Base-by-base conservation (phyloP, 2,888 invertebrate genomes). In the Spodoptera littoralis region DNA sequence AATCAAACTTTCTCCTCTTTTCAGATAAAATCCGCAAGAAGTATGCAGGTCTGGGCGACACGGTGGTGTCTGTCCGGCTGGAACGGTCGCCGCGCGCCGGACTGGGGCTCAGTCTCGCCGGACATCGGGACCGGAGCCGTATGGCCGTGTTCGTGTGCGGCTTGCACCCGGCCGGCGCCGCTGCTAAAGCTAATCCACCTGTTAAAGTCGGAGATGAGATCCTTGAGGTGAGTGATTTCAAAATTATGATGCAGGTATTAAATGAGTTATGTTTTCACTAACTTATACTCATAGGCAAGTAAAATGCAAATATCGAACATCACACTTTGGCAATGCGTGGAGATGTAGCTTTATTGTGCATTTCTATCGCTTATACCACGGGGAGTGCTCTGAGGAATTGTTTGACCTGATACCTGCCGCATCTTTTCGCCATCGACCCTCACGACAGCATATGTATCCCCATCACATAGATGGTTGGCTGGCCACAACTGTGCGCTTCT, bases 61-160 rank as follows among this genome's bases (percentile, higher is more conserved):
- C 93, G 57, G 96, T 97, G 65, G 92, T 97, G 54, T 95, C 97
- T 86, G 96, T 98, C 51, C 97, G 97, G 75, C 90, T 99, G 80
- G 96, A 97, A 84, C 96, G 98, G 58, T 96, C 97, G 41, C 95
- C 96, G 30, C 96, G 96, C 64, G 97, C 97, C 0, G 97, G 97
- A 0, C 95, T 99, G 59, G 99, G 99, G 3, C 96, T 99, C 70
- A 98, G 98, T 60, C 94, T 99, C 75, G 98, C 99, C 0, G 99
- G 99, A 0, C 99, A 99, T 94, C 96, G 97, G 84, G 99, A 99
- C 92, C 96, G 99, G 51, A 97, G 97, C 85, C 97, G 97, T 84
- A 99, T 99, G 99, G 98, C 98, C 30, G 99, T 99, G 65, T 99
- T 99, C 91, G 97, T 99, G 36, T 99, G 98, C 79, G 99, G 99